Conservation (phyloP, 2,888 invertebrate genomes). For the Caenorhabditis macrosperma region DNA sequence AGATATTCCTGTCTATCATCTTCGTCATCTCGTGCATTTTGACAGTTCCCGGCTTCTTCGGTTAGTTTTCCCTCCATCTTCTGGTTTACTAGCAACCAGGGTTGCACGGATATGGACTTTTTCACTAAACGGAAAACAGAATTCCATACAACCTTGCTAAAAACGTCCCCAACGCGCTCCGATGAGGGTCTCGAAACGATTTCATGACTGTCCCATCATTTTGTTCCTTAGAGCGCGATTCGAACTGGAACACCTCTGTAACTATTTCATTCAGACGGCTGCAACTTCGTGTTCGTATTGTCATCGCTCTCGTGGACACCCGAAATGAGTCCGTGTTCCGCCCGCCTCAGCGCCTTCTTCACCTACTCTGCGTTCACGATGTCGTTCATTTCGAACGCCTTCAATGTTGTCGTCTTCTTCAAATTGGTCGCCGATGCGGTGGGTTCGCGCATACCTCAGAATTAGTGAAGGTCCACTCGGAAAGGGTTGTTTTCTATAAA, state of each 20-base stretch:
- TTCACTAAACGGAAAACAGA: no score
- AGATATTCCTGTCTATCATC: conserved; percentile 19
- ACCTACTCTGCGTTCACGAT: conserved; percentile 37
- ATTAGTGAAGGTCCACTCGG: no score
- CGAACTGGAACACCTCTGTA: no score
- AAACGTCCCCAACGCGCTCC: no score
- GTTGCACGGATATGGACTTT: no score
- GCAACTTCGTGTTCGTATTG: conserved; percentile 22
- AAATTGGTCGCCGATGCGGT: conserved; percentile 43
- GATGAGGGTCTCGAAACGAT: no score
- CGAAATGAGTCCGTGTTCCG: conserved; percentile 18
- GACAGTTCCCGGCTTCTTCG: conserved; percentile 27
- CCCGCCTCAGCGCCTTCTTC: conserved; percentile 24
- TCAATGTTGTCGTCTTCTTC: conserved; percentile 30
- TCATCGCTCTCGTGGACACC: conserved; percentile 26
- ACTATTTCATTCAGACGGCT: conserved; percentile 39
- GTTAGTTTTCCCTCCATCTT: neutral
- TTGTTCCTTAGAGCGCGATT: no score
- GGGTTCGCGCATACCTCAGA: neutral
- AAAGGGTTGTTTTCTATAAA: no score
- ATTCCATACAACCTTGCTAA: no score
- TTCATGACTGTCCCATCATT: no score
- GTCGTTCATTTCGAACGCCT: conserved; percentile 38
- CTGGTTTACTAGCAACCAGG: no score
- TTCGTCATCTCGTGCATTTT: conserved; percentile 5